These are phyloP conservation scores for Eucidaris tribuloides DNA, from an alignment of 35 echinoderm and acorn worm species.

Conservation along the genomic window DNA sequence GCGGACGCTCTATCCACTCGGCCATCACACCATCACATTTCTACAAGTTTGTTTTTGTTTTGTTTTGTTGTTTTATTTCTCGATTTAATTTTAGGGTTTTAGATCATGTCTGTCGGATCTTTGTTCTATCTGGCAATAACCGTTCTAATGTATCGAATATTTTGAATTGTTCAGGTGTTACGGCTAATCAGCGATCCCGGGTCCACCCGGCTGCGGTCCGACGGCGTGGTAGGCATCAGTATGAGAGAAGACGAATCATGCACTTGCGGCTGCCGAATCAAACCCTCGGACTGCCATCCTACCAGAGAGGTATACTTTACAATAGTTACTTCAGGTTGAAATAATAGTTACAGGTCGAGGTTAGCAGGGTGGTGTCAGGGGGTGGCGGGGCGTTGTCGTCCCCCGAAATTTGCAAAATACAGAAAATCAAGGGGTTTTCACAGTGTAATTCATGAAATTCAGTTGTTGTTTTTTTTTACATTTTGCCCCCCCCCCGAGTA, in stretches of 20 bases:
- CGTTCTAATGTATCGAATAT: background rate
- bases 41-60: background rate
- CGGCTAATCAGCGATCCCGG: slow-evolving; percentile 14
- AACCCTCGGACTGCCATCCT: slow-evolving; percentile 49
- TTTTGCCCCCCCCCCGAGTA: no score
- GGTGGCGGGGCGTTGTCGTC: no score
- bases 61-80: background rate
- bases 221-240: slow-evolving; percentile 9
- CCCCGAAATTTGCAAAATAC: no score
- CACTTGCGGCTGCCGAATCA: slow-evolving; percentile 42
- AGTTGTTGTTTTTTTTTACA: no score
- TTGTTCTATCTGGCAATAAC: background rate
- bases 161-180: slow-evolving; percentile 32
- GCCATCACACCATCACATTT: background rate
- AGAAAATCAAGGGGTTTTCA: no score
- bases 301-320: slow-evolving; percentile 32
- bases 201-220: background rate
- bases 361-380: no score
- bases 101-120: no score
- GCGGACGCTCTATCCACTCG: no score
- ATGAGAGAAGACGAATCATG: slow-evolving; percentile 39
- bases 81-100: background rate
- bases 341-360: no score
- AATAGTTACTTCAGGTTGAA: no score
- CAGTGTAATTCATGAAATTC: no score